Evolutionary conservation across 2,888 invertebrate genomes (phyloP), one percentile per base, ranked within the genome.

Genomic region (Sepioteuthis lessoniana): DNA sequence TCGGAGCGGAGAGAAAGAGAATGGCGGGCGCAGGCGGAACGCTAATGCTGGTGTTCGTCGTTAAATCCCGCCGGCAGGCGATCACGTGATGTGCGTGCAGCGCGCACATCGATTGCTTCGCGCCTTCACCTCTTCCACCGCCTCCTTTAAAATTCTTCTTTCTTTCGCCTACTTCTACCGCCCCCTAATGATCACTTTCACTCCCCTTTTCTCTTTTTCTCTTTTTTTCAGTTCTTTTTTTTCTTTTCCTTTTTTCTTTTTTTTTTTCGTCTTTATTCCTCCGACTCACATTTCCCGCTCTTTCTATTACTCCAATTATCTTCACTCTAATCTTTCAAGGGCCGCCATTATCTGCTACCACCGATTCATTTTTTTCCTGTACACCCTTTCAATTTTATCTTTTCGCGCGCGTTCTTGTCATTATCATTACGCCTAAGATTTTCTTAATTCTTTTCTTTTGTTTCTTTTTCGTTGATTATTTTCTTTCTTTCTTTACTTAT

Each of bases 51-150:
- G 76, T n/a, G 76, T 76, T 35, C 76, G 76, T 76, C n/a, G 76
- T 76, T 76, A 76, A 76, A 76, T 76, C 76, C 76, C 76, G 76
- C 76, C 76, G 76, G 76, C 76, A 76, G 76, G n/a, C 76, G 76
- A n/a, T 76, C 76, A 76, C 76, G 76, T 76, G 76, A 76, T 35
- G 76, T 76, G 76, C 76, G 76, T 76, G 76, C 76, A 76, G n/a
- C n/a, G 76, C 76, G 76, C 76, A n/a, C n/a, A 76, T 76, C 76
- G 76, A 76, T 76, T 35, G 76, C 76, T 76, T 76, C 76, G 76
- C 76, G n/a, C 76, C 25, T 76, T 3, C 16, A 10, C 13, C 25
- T 4, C 76, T 4, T 2, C 19, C n/a, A n/a, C n/a, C n/a, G 0
- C 76, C n/a, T 13, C n/a, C n/a, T 76, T 35, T 25, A 16, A 35